Base-by-base conservation (phyloP, 2,797 vertebrate genomes). In the Tiaroga cobitis region DNA sequence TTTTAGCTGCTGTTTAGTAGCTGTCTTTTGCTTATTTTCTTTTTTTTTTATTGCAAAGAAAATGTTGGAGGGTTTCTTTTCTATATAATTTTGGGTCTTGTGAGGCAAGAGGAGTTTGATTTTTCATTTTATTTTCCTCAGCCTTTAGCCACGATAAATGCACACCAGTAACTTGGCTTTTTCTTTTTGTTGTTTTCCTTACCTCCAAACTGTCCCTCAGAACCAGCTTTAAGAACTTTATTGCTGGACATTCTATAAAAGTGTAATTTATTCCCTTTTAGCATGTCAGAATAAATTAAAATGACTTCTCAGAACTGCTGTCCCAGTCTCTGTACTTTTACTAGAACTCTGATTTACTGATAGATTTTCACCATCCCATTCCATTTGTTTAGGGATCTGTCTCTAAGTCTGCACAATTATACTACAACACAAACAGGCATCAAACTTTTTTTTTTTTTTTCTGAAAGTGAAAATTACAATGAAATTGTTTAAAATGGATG, bases 231-330 rank as follows among this genome's bases (percentile, higher is more conserved):
- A 95, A 94, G 90, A 93, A 93, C 92, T 91, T 95, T 94, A 94
- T 87, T 92, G 92, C 94, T 93, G 92, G 91, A 93, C 92, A 93
- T 95, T 95, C 94, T 94, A 93, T 93, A 94, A 93, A 93, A 94
- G 93, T 96, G 94, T 96, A 96, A 96, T 94, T 96, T 96, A 96
- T 96, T 97, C 94, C 94, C 94, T 96, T 96, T 95, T 95, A 95
- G 95, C 95, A 96, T 96, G 95, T 96, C 94, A 94, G 94, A 95
- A 96, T 92, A 93, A 93, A 93, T 91, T 87, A 88, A 89, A 89
- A 92, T 91, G 76, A 90, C 90, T 91, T 93, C 91, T 92, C 89
- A 92, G 90, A 91, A 90, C 88, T 80, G 68, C 81, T 90, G 90
- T 89, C 87, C 90, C 89, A 87, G 90, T 91, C 88, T 92, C 86